phyloP scores from a whole-genome alignment of 2,797 vertebrate species.

The Podargus strigoides region DNA sequence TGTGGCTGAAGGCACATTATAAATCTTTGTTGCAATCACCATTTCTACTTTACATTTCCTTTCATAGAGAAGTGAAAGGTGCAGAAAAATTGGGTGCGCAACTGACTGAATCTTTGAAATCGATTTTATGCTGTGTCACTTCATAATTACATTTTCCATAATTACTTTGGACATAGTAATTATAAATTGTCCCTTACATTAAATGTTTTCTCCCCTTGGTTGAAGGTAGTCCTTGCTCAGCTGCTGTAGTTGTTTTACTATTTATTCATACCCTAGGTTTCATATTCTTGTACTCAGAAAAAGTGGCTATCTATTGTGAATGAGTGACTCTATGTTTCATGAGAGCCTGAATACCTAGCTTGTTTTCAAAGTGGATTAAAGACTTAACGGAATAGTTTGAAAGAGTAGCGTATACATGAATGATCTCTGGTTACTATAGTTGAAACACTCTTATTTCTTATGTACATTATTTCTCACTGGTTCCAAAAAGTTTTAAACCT shows the following conservation, averaged over 20 bases:
- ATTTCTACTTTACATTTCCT: background rate
- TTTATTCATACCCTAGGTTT: background rate
- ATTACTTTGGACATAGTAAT: too few relatives aligned
- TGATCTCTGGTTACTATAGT: background rate
- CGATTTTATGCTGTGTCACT: background rate
- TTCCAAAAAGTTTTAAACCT: background rate
- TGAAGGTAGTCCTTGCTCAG: background rate
- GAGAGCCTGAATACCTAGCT: background rate
- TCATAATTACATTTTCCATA: too few relatives aligned
- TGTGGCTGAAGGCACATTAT: background rate
- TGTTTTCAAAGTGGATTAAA: background rate
- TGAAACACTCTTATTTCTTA: background rate
- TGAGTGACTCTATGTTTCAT: background rate
- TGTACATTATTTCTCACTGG: background rate
- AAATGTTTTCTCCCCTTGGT: background rate
- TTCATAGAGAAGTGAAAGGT: background rate
- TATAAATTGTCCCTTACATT: background rate
- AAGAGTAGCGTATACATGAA: background rate
- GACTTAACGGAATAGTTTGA: background rate
- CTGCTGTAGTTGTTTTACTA: background rate
- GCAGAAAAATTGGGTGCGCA: background rate
- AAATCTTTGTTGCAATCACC: background rate
- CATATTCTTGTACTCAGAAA: background rate
- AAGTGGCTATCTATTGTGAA: background rate
- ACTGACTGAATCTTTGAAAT: background rate